Conservation (phyloP, 2,888 invertebrate species). For the Drosophila borborema region DNA sequence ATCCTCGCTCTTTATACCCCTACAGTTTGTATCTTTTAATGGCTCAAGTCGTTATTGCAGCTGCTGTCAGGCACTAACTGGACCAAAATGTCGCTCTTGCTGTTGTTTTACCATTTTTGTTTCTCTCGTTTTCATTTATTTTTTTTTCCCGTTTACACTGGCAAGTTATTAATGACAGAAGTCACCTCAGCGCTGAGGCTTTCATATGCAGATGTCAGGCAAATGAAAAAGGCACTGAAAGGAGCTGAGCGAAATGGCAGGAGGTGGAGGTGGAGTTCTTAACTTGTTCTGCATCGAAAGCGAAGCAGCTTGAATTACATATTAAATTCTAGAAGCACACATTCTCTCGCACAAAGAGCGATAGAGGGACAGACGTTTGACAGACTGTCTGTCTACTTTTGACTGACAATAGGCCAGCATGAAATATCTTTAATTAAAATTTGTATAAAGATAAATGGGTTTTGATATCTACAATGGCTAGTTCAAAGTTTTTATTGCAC, state of each 20-base stretch:
- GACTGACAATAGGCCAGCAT: constrained; percentile 72
- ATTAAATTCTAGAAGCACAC: constrained; percentile 35
- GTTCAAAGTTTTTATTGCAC: constrained; percentile 73
- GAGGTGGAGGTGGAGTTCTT: not conserved
- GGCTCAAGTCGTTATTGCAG: constrained; percentile 80
- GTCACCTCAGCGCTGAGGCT: constrained; percentile 54
- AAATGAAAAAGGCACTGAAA: constrained; percentile 11
- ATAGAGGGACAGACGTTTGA: constrained; percentile 4
- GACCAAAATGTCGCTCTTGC: constrained; percentile 38
- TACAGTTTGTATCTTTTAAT: constrained; percentile 67
- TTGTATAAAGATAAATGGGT: constrained; percentile 78
- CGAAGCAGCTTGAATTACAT: constrained; percentile 55
- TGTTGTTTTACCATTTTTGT: constrained; percentile 16
- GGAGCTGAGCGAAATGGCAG: not conserved
- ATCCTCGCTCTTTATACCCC: not conserved
- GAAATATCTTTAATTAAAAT: constrained; percentile 76
- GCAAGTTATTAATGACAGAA: constrained; percentile 72
- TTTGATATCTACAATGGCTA: constrained; percentile 67
- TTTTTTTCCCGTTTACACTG: constrained; percentile 32
- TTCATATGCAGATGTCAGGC: constrained; percentile 65
- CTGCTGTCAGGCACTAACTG: constrained; percentile 65
- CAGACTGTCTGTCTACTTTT: constrained; percentile 18
- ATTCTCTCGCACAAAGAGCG: not conserved
- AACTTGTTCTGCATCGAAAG: constrained; percentile 66
- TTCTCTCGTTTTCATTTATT: constrained; percentile 7